Base-by-base conservation (phyloP, 2,888 invertebrate species). In the Hylaea fasciaria region DNA sequence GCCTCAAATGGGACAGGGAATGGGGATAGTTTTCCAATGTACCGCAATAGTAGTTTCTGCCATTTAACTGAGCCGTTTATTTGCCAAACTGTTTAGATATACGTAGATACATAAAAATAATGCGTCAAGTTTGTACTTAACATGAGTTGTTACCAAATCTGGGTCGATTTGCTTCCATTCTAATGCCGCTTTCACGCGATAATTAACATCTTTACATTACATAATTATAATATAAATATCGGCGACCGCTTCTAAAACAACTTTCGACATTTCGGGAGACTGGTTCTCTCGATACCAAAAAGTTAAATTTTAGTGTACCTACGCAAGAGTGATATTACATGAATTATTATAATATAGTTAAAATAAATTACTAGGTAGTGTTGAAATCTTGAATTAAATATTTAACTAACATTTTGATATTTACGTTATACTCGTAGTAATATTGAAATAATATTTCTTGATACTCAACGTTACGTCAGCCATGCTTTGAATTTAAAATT, bases 131-230 rank as follows among this genome's bases (percentile, higher is more conserved):
- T 8, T 13, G 40, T 48, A 37, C 29, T 32, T 9, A 17, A 45
- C 39, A 44, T 22, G 17, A 51, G 41, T 13, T 51, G n/a, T 56
- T 60, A 45, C 58, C 40, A 46, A 60, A 66, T 59, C 55, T 52
- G 13, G 61, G 60, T 57, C 62, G 39, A 29, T 53, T 65, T 57
- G 58, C 60, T 47, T 57, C 64, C 66, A 64, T 65, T 68, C 66
- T 65, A 71, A 68, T 62, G 40, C 51, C 43, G 54, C 71, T 71
- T 71, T 71, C 71, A 69, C 65, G 61, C 54, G 56, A 58, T 64
- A 66, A 65, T 65, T 68, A 65, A 53, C 48, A 63, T 66, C 65
- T 68, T 61, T 64, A 54, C 62, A 66, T 69, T 68, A 68, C 57
- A 66, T 71, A 68, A 70, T 67, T 13, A 40, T 59, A 66, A 57